phyloP scores from a whole-genome alignment of 2,797 vertebrate species.

The Silurus aristotelis region DNA sequence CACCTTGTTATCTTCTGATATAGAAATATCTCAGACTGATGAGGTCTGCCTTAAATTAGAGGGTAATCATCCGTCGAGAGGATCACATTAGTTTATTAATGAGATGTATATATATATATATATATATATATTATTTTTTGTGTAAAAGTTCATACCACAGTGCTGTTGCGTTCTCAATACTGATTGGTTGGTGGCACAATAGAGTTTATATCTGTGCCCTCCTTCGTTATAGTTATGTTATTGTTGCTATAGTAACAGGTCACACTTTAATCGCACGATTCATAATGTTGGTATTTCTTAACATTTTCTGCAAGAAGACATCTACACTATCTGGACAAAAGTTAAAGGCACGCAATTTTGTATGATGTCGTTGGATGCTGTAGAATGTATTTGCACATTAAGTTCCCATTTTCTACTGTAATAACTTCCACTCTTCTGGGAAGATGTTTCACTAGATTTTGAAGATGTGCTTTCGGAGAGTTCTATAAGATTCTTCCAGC shows the following conservation, averaged over 20 bases:
- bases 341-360: too few relatives aligned
- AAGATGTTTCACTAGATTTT: too few relatives aligned
- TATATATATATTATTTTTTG: neutral
- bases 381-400: too few relatives aligned
- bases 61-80: constrained; percentile 23
- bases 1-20: constrained; percentile 53
- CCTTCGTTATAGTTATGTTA: neutral
- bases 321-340: neutral
- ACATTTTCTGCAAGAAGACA: neutral
- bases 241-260: constrained; percentile 7
- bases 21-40: constrained; percentile 30
- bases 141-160: neutral
- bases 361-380: too few relatives aligned
- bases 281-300: neutral
- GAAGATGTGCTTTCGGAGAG: too few relatives aligned
- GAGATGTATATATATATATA: constrained; percentile 4
- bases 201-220: too few relatives aligned
- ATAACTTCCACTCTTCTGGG: too few relatives aligned
- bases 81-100: constrained; percentile 45
- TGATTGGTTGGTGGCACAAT: neutral
- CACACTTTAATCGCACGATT: neutral
- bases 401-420: too few relatives aligned
- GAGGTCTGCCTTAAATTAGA: constrained; percentile 26
- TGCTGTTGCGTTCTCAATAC: neutral
- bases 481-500: too few relatives aligned